These are phyloP conservation scores for Acanthosoma haemorrhoidale DNA, from an alignment of 2,888 invertebrate species.

Conservation along the genomic window DNA sequence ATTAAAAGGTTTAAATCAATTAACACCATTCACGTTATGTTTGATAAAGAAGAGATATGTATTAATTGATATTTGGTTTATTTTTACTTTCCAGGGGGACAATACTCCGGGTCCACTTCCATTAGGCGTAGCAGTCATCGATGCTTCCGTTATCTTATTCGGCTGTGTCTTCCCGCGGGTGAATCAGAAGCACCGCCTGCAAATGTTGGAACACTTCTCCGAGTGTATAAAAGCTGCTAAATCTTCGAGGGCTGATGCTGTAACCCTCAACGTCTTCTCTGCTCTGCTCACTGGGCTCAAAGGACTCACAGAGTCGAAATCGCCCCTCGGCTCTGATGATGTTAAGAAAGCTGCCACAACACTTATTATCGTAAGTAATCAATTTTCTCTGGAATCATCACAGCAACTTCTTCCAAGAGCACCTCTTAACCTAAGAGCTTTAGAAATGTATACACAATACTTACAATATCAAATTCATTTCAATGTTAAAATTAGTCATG, in stretches of 20 bases:
- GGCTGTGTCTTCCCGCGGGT: constrained; percentile 92
- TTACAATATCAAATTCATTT: too few relatives aligned
- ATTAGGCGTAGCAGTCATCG: constrained; percentile 92
- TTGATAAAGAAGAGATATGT: neutral
- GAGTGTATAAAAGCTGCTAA: constrained; percentile 93
- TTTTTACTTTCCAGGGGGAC: constrained; percentile 50
- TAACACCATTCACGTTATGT: neutral
- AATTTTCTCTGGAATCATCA: too few relatives aligned
- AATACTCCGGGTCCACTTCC: constrained; percentile 74
- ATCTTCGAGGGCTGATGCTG: constrained; percentile 86
- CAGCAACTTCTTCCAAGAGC: too few relatives aligned
- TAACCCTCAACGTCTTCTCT: constrained; percentile 93
- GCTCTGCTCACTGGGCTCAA: constrained; percentile 85
- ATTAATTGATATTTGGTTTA: neutral
- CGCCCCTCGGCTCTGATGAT: constrained; percentile 79
- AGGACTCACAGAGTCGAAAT: constrained; percentile 80
- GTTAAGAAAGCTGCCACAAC: constrained; percentile 78
- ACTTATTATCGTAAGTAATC: constrained; percentile 64
- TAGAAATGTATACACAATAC: too few relatives aligned
- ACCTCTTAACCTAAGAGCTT: too few relatives aligned
- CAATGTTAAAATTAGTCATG: too few relatives aligned
- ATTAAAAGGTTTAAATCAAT: too few relatives aligned
- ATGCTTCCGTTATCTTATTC: constrained; percentile 86
- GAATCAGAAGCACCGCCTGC: constrained; percentile 91
- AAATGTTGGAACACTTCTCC: constrained; percentile 94